Evolutionary conservation across 2,888 invertebrate genomes (phyloP).

Genomic region (Drosophila infuscata): DNA sequence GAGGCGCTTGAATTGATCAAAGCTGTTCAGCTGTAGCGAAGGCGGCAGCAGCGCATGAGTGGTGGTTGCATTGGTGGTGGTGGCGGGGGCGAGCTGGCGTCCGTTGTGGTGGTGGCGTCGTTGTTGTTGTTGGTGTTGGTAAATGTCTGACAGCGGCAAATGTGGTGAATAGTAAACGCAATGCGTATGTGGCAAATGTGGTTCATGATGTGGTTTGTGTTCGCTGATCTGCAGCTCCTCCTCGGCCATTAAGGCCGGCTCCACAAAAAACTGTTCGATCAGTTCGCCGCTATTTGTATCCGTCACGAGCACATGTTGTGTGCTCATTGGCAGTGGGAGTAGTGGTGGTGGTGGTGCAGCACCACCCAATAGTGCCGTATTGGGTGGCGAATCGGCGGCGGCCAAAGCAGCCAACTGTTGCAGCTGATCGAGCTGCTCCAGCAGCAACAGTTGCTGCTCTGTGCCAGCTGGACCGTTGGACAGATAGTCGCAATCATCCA

Average conservation of each 20-base stretch:
- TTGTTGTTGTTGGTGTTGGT: constrained; percentile 46
- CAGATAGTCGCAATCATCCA: constrained; percentile 83
- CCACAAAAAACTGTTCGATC: constrained; percentile 78
- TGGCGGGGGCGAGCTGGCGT: constrained; percentile 69
- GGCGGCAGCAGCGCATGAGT: constrained; percentile 62
- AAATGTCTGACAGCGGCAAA: constrained; percentile 70
- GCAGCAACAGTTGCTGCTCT: constrained; percentile 76
- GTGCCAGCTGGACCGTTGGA: constrained; percentile 58
- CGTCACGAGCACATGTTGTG: constrained; percentile 79
- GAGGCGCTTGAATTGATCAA: constrained; percentile 82
- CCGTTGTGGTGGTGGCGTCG: constrained; percentile 70
- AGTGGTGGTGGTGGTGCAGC: constrained; percentile 43
- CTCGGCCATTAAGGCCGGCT: constrained; percentile 73
- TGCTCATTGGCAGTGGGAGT: constrained; percentile 61
- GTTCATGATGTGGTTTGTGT: constrained; percentile 59
- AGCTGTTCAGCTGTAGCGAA: constrained; percentile 68
- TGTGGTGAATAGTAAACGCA: constrained; percentile 82
- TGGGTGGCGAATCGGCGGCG: constrained; percentile 82
- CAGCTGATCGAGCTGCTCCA: constrained; percentile 82
- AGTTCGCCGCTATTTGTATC: constrained; percentile 79
- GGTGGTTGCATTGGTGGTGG: constrained; percentile 45
- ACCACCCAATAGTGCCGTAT: constrained; percentile 53
- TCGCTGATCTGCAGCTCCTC: constrained; percentile 52
- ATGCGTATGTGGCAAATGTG: constrained; percentile 79
- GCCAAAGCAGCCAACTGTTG: constrained; percentile 82